These are phyloP conservation scores for Phaonia tiefii DNA, from an alignment of 2,888 invertebrate species.

Conservation along the genomic window DNA sequence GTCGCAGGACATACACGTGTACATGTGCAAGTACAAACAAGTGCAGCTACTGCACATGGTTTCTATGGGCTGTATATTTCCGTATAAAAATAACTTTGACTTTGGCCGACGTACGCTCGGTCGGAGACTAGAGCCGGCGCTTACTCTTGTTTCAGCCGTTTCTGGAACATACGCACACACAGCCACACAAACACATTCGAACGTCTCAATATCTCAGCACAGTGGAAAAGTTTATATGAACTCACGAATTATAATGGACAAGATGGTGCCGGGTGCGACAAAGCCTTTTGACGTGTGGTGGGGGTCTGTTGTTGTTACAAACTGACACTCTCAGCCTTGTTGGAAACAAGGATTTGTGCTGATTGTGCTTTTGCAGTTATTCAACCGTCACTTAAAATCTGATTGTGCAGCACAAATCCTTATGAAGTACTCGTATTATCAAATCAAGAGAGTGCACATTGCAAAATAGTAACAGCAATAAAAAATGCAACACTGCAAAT, in stretches of 20 bases:
- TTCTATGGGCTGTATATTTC: constrained; percentile 47
- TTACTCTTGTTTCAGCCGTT: constrained; percentile 35
- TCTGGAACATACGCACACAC: constrained; percentile 50
- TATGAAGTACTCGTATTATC: background rate
- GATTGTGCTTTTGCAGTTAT: constrained; percentile 36
- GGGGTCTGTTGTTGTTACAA: constrained; percentile 2
- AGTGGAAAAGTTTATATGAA: constrained; percentile 8
- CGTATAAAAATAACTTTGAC: constrained; percentile 39
- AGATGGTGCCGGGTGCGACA: constrained; percentile 10
- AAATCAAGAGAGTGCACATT: constrained; percentile 17
- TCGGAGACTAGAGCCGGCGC: constrained; percentile 16
- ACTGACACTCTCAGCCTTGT: constrained; percentile 25
- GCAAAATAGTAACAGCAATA: background rate
- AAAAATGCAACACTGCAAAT: constrained; percentile 24
- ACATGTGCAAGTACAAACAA: background rate
- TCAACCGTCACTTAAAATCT: constrained; percentile 26
- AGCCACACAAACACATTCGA: too few species aligned
- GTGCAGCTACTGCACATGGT: constrained; percentile 52
- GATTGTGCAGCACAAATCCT: constrained; percentile 23
- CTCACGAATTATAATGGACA: background rate
- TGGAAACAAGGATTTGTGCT: constrained; percentile 29
- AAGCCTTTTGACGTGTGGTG: constrained; percentile 21
- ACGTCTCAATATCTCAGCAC: too few species aligned
- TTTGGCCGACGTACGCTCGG: constrained; percentile 15
- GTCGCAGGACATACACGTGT: background rate